Percentiles rank a stretch among this genome's conserved stretches.
phyloP scores from a whole-genome alignment of 2,888 invertebrate genomes.

The Amiota minor region DNA sequence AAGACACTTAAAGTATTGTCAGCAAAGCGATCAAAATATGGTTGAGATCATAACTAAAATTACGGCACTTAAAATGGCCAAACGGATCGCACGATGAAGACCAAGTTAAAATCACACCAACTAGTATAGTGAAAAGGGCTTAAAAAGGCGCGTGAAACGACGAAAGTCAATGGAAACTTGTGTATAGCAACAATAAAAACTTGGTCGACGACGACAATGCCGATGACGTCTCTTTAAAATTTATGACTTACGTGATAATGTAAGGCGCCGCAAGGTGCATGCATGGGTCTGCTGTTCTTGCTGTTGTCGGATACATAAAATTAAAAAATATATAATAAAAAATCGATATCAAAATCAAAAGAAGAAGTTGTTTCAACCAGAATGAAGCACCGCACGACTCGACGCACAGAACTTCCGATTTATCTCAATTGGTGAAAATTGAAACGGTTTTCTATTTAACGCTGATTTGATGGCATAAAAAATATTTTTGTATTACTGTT shows the following conservation, averaged over 20 bases:
- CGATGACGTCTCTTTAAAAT: slow-evolving; percentile 34
- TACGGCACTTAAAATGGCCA: slow-evolving; percentile 16
- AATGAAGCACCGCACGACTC: neutral
- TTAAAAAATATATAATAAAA: neutral
- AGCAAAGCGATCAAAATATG: slow-evolving; percentile 22
- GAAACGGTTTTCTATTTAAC: slow-evolving; percentile 54
- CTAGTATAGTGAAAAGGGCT: too few species aligned
- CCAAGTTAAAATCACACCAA: too few species aligned
- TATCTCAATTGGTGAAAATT: slow-evolving; percentile 66
- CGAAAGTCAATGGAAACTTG: neutral
- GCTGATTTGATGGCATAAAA: neutral
- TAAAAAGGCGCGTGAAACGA: neutral
- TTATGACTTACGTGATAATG: slow-evolving; percentile 54
- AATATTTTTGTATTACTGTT: neutral
- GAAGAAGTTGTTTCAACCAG: slow-evolving; percentile 4
- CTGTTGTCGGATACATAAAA: neutral
- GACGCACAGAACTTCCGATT: slow-evolving; percentile 63
- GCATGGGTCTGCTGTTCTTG: neutral
- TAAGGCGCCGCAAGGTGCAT: slow-evolving; percentile 57
- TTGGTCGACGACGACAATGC: neutral
- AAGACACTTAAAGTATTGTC: slow-evolving; percentile 25
- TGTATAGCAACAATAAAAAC: slow-evolving; percentile 4
- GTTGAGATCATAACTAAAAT: slow-evolving; percentile 27
- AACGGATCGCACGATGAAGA: neutral
- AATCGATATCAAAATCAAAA: slow-evolving; percentile 4